Evolutionary conservation across 2,113 vertebrate genomes (phyloP), one percentile per base, ranked within the genome.

Genomic region (Rafetus swinhoei): DNA sequence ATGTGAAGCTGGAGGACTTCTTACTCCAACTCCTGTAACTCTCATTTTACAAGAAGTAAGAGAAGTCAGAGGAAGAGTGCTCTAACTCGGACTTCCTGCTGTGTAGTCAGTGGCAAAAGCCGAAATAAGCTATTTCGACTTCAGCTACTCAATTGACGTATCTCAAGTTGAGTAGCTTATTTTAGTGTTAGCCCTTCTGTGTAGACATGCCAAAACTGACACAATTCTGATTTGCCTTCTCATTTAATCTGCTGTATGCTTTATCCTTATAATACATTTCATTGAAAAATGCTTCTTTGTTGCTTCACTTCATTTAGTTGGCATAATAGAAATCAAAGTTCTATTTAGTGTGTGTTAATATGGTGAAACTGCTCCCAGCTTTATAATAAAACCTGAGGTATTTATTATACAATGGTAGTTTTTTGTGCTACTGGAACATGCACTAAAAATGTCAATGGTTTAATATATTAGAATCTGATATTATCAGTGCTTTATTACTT

Each of bases 231-330:
- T 92, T 82, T 97, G 82, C 60, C 59, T 96, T 97, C 93, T 95
- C 60, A 87, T 95, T 97, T 97, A 97, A 95, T 95, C 76, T 94
- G 93, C 84, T 92, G 12, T 94, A 72, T 92, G 93, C 39, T 97
- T 97, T 90, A 89, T 92, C 27, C 53, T 76, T 91, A 90, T 96
- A 96, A 94, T 76, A 93, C 89, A 97, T 90, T 95, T 97, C 14
- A 95, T 97, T 97, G 97, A 94, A n/a, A 97, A 96, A 92, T 87
- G 59, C 39, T 90, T 97, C 8, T 86, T 95, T 97, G 55, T 96
- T 97, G 90, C 91, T 97, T 97, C 95, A 95, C 87, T 97, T 97
- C 91, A 97, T 97, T 97, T 98, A 94, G 95, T 96, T 96, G 93
- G 29, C 82, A 96, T 95, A 97, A 97, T 95, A 97, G 89, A 97